A percentile compares a stretch with the other conserved stretches of the same genome.
These are phyloP conservation scores for Hirtodrosophila duncani DNA, from an alignment of 2,888 invertebrate species.

Conservation along the genomic window DNA sequence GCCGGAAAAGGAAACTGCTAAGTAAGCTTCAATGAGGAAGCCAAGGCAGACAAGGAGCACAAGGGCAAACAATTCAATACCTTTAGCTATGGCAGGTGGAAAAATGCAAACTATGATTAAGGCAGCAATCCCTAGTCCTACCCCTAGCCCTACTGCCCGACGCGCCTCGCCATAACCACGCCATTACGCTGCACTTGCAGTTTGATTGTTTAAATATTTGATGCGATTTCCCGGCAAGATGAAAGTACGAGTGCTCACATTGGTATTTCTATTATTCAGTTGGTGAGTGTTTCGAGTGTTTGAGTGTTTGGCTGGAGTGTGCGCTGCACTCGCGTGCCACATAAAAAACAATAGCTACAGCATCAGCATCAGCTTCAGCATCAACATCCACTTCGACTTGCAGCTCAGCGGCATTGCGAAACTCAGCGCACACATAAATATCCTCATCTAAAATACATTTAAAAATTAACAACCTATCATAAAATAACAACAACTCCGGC, in stretches of 20 bases:
- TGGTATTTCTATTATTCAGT: constrained; percentile 29
- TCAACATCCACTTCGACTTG: too few species aligned
- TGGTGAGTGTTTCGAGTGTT: too few species aligned
- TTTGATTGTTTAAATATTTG: constrained; percentile 65
- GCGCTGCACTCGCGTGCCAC: too few species aligned
- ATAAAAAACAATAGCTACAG: too few species aligned
- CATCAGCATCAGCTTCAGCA: too few species aligned
- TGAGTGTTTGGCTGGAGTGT: too few species aligned
- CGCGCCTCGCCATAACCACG: constrained; percentile 40
- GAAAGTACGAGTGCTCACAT: too few species aligned
- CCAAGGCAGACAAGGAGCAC: background rate
- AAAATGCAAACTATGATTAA: constrained; percentile 62
- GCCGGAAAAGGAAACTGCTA: constrained; percentile 69
- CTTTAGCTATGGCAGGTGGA: constrained; percentile 58
- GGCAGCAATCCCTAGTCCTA: constrained; percentile 15
- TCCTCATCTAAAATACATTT: constrained; percentile 44
- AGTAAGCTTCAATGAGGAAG: constrained; percentile 53
- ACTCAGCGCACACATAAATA: constrained; percentile 3
- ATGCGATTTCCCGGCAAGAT: constrained; percentile 49
- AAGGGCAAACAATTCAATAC: constrained; percentile 8
- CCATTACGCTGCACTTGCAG: constrained; percentile 43
- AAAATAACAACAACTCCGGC: constrained; percentile 24
- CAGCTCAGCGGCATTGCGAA: too few species aligned
- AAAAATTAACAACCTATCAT: constrained; percentile 42
- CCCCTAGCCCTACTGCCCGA: background rate